Percentiles rank a stretch among this genome's conserved stretches.
Evolutionary conservation across 2,113 vertebrate species (phyloP).

Genomic region (Rhizomys pruinosus): DNA sequence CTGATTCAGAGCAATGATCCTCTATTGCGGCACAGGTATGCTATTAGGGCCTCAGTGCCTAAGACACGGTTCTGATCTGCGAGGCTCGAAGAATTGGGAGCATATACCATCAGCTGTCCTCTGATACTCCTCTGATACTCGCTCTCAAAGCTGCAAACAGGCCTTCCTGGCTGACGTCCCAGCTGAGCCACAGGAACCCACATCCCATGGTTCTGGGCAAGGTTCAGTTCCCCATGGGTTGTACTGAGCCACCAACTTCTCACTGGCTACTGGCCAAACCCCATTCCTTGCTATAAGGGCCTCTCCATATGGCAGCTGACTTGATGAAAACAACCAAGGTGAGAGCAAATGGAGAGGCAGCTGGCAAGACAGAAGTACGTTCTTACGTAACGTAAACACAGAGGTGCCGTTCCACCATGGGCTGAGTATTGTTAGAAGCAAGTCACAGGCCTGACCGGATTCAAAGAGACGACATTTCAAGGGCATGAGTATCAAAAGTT

Average conservation of each 20-base stretch:
- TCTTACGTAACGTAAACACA: not conserved
- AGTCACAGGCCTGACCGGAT: not conserved
- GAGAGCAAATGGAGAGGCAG: not conserved
- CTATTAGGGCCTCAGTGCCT: not conserved
- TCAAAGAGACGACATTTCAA: not conserved
- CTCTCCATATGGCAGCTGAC: not conserved
- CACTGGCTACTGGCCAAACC: not conserved
- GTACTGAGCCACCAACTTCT: not conserved
- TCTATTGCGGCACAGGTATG: not conserved
- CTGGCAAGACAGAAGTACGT: not conserved
- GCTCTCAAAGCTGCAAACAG: not conserved
- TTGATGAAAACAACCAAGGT: not conserved
- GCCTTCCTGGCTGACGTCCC: too few species aligned
- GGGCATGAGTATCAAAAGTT: too few species aligned
- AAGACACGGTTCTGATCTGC: not conserved
- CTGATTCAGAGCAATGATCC: too few species aligned
- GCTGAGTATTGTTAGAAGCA: not conserved
- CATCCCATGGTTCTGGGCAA: not conserved
- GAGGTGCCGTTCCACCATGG: not conserved
- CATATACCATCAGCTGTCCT: not conserved
- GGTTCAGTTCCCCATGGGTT: not conserved
- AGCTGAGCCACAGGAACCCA: not conserved
- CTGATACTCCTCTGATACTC: too few species aligned
- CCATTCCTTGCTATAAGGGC: not conserved
- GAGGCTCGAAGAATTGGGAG: too few species aligned